These are phyloP conservation scores for Aegypius monachus DNA, from an alignment of 2,113 vertebrate species.

Conservation along the genomic window DNA sequence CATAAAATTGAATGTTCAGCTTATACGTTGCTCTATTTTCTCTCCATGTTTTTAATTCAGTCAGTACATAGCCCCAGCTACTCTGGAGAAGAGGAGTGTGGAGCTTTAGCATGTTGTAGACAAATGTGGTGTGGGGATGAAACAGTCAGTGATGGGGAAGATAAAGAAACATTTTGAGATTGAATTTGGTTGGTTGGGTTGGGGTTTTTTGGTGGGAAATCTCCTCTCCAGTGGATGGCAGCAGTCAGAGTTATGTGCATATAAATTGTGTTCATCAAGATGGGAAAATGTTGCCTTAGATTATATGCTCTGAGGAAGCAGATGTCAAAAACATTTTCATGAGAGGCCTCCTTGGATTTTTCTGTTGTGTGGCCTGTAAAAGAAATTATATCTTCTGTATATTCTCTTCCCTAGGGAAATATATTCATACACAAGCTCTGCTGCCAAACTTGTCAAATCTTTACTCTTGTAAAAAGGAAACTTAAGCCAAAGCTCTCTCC, in stretches of 20 bases:
- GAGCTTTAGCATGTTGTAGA: not conserved
- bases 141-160: not conserved
- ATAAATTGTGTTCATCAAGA: not conserved
- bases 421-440: slow-evolving; percentile 31
- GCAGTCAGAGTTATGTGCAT: not conserved
- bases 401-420: slow-evolving; percentile 47
- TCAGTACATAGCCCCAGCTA: not conserved
- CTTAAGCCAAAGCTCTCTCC: slow-evolving; percentile 56
- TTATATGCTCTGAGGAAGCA: slow-evolving; percentile 18
- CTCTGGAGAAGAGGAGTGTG: not conserved
- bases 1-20: not conserved
- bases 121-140: not conserved
- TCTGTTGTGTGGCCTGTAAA: slow-evolving; percentile 66
- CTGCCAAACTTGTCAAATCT: slow-evolving; percentile 71
- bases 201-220: not conserved
- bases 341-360: slow-evolving; percentile 43
- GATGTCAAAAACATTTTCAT: slow-evolving; percentile 33
- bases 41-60: not conserved
- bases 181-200: not conserved
- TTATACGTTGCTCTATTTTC: not conserved
- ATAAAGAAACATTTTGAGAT: not conserved
- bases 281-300: not conserved
- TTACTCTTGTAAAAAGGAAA: slow-evolving; percentile 62
- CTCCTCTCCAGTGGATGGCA: slow-evolving; percentile 18
- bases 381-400: slow-evolving; percentile 64